Percentiles rank a stretch among this genome's conserved stretches.
Conservation (phyloP, 2,797 vertebrate genomes). For the Alca torda region DNA sequence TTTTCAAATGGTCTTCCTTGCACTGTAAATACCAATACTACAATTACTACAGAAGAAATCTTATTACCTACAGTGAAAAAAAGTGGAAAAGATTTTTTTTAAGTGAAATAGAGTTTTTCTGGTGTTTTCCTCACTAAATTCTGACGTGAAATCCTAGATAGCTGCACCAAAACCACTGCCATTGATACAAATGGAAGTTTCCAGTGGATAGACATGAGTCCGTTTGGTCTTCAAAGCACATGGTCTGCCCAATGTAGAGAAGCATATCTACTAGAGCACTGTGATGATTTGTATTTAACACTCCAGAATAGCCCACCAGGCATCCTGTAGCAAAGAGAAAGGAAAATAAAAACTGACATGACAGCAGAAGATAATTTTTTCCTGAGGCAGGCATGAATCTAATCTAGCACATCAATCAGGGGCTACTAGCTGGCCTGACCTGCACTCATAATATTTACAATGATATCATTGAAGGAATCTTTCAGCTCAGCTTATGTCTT, state of each 20-base stretch:
- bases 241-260: not conserved
- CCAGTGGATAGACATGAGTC: not conserved
- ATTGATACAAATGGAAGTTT: not conserved
- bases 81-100: not conserved
- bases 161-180: not conserved
- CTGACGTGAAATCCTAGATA: not conserved
- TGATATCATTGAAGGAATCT: not conserved
- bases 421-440: not conserved
- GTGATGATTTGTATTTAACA: not conserved
- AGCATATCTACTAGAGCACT: not conserved
- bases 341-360: not conserved
- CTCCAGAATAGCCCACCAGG: not conserved
- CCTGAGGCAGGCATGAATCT: not conserved
- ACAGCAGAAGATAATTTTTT: not conserved
- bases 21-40: not conserved
- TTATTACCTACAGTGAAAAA: not conserved
- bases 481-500: not conserved
- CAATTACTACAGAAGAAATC: not conserved
- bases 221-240: not conserved
- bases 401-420: not conserved
- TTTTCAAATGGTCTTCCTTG: not conserved
- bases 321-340: not conserved
- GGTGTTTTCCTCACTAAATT: not conserved
- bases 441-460: not conserved
- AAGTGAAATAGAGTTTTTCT: not conserved